A percentile compares a stretch with the other conserved stretches of the same genome.
Conservation (phyloP, 2,888 invertebrate genomes). For the Cataglyphis livida region DNA sequence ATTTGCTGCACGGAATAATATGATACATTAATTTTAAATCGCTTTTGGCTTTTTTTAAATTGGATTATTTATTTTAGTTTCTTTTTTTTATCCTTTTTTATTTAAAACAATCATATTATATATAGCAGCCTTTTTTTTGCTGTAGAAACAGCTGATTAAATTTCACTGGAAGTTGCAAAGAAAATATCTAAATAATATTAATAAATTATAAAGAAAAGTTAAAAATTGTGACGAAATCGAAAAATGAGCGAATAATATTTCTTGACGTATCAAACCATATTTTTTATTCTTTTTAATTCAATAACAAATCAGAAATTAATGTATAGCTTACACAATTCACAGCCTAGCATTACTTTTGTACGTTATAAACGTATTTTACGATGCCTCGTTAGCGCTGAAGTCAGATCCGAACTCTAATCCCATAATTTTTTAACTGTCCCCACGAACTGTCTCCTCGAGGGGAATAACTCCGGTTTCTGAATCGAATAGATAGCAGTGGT, state of each 20-base stretch:
- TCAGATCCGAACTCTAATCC: slow-evolving; percentile 63
- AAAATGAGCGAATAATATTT: neutral
- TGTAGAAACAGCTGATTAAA: neutral
- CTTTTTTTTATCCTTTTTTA: neutral
- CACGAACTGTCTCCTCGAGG: slow-evolving; percentile 67
- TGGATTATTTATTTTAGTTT: neutral
- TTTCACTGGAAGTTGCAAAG: neutral
- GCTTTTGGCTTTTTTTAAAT: neutral
- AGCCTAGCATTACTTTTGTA: neutral
- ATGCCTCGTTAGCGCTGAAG: slow-evolving; percentile 26
- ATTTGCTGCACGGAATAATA: neutral
- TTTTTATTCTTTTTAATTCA: neutral
- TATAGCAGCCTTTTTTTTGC: neutral
- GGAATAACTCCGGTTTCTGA: slow-evolving; percentile 74
- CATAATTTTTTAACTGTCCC: slow-evolving; percentile 78
- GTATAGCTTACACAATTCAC: neutral
- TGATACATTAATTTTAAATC: neutral
- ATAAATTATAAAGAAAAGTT: neutral
- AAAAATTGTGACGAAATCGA: neutral
- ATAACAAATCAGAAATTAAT: slow-evolving; percentile 17
- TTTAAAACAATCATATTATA: neutral
- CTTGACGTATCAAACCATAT: neutral
- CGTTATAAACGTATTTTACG: slow-evolving; percentile 44
- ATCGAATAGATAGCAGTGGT: slow-evolving; percentile 77
- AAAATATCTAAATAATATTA: neutral